Base-by-base conservation (phyloP, 2,113 vertebrate species). In the Prolemur simus region DNA sequence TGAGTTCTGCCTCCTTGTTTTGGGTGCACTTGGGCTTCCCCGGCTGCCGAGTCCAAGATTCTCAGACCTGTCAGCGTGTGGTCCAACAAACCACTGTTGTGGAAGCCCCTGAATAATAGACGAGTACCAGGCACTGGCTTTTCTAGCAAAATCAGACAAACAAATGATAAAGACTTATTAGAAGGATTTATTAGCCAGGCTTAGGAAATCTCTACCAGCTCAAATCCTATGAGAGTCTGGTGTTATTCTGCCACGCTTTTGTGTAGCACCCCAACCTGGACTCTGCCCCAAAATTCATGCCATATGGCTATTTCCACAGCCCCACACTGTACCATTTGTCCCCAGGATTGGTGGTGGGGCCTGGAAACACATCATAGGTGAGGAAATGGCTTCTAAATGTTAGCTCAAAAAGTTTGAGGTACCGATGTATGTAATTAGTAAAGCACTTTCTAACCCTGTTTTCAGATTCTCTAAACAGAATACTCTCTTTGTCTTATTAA, bases 341-440 rank as follows among this genome's bases (percentile, higher is more conserved):
- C 42, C 45, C 45, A 8, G 10, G 21, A 14, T 47, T 8, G 0
- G 3, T 37, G 2, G 12, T 34, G 2, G 12, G 37, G 18, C 3
- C 27, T 54, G 60, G 32, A 89, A 64, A 86, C 0, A 4, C 6
- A 58, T 1, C 32, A 4, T 4, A 12, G 17, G 20, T 32, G 21
- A 83, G 71, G 32, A 91, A 94, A 34, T 13, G 37, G 2, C 45
- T 91, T 88, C 52, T 14, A 47, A 52, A n/a, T 39, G 15, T 54
- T 56, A 12, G 7, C 21, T 87, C 37, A 66, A 8, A 74, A 63
- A 45, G 7, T 29, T 6, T 74, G 47, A 49, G 17, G 8, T 14
- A 10, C 52, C 21, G 20, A 63, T 25, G 8, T 14, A 8, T 17
- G 8, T 15, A 3, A 17, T 39, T 15, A 58, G 13, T 18, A 64